Evolutionary conservation across 2,797 vertebrate species (phyloP), one percentile per base, ranked within the genome.

Genomic region (Poecile montanus): DNA sequence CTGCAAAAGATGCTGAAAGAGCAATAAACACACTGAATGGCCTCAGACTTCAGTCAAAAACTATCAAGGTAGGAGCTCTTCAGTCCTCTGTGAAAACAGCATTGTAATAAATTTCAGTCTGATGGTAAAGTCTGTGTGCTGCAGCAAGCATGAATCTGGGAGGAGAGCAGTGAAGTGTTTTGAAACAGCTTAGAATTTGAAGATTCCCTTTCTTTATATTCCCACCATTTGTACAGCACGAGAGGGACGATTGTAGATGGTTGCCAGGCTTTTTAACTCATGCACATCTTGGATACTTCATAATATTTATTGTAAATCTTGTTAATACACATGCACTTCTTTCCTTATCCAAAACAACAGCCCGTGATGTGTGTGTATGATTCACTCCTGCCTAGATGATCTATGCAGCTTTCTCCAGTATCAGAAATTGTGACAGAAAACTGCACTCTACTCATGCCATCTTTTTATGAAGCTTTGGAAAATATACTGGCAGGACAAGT

Each of bases 1-100:
- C 99, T 96, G 99, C 99, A 96, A 99, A 99, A 98, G 99, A 99
- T 96, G 99, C 99, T 92, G 99, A 99, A 98, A 99, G 99, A 99
- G 99, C 99, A 97, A 99, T 99, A 98, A 99, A 98, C 98, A 99
- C 99, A 78, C 98, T 99, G 98, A 99, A 99, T 92, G 99, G 99
- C 98, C 98, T 99, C 98, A 99, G 99, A 97, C 99, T 99, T 97
- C 99, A 99, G 98, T 99, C 99, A 97, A 99, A 99, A 98, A 99
- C 99, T 96, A 99, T 99, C 98, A 99, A 99, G 99, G 99, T 99
- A 99, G 98, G 97, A 96, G 51, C 50, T 60, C 20, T 54, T 50
- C 27, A 6, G 5, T 57, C 34, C 61, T 51, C 54, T 83, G 0
- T 80, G 61, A 45, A 54, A 85, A 51, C 2, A 7, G 4, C 9